A percentile compares a stretch with the other conserved stretches of the same genome.
phyloP scores from a whole-genome alignment of 2,797 vertebrate species.

The Gila robusta region DNA sequence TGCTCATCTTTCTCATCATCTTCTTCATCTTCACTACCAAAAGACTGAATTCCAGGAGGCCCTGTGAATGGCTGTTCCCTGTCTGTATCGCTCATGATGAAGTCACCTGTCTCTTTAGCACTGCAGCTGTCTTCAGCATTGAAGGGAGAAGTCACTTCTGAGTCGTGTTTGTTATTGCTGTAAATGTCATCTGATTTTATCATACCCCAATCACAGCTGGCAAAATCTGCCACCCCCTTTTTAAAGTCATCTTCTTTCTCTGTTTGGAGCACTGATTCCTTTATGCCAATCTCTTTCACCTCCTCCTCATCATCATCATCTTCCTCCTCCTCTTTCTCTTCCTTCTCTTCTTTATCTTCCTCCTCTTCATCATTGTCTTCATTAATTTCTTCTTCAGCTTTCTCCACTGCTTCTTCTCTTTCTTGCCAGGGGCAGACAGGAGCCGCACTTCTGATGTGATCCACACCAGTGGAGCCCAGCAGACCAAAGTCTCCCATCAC shows the following conservation, averaged over 20 bases:
- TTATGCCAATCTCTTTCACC: constrained; percentile 67
- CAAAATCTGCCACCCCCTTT: constrained; percentile 38
- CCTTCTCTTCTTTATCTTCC: constrained; percentile 69
- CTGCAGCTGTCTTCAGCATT: not conserved
- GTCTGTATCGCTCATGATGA: constrained; percentile 48
- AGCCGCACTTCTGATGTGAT: constrained; percentile 59
- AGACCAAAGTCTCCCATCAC: constrained; percentile 59
- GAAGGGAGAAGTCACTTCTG: constrained; percentile 26
- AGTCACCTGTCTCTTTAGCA: constrained; percentile 37
- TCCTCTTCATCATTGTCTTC: constrained; percentile 79
- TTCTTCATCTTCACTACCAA: constrained; percentile 77
- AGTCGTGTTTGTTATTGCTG: constrained; percentile 33
- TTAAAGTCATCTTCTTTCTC: constrained; percentile 30
- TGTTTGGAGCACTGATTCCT: constrained; percentile 25
- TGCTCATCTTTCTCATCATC: constrained; percentile 75
- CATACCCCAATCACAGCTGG: constrained; percentile 26
- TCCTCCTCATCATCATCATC: constrained; percentile 75
- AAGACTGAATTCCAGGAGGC: constrained; percentile 78
- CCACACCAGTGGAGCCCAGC: constrained; percentile 57
- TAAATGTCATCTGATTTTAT: constrained; percentile 42
- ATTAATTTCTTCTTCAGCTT: constrained; percentile 84
- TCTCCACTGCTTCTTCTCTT: constrained; percentile 80
- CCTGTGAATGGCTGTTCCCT: constrained; percentile 68
- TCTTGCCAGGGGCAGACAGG: constrained; percentile 71
- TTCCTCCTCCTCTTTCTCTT: constrained; percentile 70